These are phyloP conservation scores for Blastomussa wellsi DNA, from an alignment of 92 coral and sea anemone genomes.

Conservation along the genomic window DNA sequence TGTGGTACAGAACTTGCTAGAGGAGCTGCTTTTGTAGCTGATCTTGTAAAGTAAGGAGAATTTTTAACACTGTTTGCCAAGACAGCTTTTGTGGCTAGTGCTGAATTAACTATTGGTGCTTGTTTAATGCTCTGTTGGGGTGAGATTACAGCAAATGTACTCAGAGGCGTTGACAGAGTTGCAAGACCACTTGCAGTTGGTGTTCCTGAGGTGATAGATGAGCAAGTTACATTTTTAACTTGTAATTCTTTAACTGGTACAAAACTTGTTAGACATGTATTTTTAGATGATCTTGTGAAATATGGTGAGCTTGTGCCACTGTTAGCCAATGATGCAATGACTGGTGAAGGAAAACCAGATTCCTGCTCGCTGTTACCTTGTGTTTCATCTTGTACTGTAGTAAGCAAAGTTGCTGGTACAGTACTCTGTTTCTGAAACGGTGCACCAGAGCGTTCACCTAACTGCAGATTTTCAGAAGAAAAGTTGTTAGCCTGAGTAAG, in stretches of 20 bases:
- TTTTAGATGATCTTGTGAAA: constrained; percentile 1
- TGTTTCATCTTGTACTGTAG: background rate
- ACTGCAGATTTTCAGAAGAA: background rate
- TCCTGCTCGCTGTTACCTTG: background rate
- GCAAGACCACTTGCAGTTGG: background rate
- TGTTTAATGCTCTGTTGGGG: background rate
- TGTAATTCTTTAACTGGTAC: background rate
- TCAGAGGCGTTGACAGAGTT: background rate
- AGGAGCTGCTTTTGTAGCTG: background rate
- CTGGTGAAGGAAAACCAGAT: background rate
- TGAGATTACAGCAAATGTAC: background rate
- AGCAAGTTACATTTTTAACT: background rate
- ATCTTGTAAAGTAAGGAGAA: background rate
- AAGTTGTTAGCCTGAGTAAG: background rate
- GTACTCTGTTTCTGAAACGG: background rate
- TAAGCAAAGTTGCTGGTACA: background rate
- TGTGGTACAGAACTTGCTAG: background rate
- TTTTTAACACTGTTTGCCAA: background rate
- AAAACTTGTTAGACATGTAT: background rate
- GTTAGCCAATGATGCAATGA: background rate
- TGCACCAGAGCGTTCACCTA: background rate
- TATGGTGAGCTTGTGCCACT: background rate
- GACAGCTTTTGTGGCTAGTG: background rate
- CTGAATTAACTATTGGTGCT: background rate
- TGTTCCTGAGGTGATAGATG: background rate